Evolutionary conservation across 2,888 invertebrate species (phyloP), one percentile per base, ranked within the genome.

Genomic region (Metellina segmentata): DNA sequence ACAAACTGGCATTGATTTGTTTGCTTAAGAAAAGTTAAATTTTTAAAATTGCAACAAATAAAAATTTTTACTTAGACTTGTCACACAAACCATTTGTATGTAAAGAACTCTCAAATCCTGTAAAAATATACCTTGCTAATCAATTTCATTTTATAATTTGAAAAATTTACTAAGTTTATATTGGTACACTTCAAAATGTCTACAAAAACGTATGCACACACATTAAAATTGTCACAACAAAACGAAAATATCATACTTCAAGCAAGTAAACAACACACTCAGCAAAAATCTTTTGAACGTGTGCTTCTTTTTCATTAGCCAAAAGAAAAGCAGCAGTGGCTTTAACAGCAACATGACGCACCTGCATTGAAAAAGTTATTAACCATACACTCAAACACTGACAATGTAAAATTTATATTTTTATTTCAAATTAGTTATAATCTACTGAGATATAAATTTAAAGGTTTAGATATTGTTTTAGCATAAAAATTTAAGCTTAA

Each of bases 281-380:
- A 86, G 96, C 95, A 94, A 99, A 98, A 94, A 98, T 97, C 95
- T 97, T 98, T 94, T 98, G 97, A 92, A 99, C 97, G 89, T 96
- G 96, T n/a, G 97, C 96, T 94, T 99, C 99, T 95, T 98, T 98
- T 93, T 99, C 99, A 94, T 99, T 98, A 71, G 98, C 96, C 93
- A 98, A 96, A 92, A 99, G 97, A 94, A 99, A 99, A 1, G 96
- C 95, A n/a, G 95, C 94, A 19, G 95, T 95, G 0, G 96, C 96
- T 93, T 95, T 95, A 1, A 96, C 96, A 16, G 96, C 96, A 89
- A 96, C 95, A 90, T 95, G 95, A 85, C 96, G 94, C 11, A 96
- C 95, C 94, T 94, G 81, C n/a, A 94, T 34, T 34, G 34, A 11
- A 11, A 48, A 20, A 61, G 8, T 9, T 34, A 53, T 11, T n/a